phyloP scores from a whole-genome alignment of 1,140 invertebrate genomes.

The Diabrotica undecimpunctata region DNA sequence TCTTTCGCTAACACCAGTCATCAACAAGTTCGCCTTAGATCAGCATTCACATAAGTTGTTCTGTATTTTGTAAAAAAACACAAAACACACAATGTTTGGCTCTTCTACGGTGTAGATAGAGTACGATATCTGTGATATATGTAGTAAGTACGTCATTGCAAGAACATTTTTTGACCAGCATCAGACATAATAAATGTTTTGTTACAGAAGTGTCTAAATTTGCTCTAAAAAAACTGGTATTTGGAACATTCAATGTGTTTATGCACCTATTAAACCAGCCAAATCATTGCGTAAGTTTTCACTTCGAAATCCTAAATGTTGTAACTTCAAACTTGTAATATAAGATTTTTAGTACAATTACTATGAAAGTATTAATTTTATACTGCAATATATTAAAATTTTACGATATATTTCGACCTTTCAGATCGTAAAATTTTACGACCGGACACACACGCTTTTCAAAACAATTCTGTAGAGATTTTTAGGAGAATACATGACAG shows the following conservation, averaged over 20 bases:
- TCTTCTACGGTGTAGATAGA: no score
- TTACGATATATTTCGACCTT: constrained; percentile 1
- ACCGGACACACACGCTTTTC: neutral
- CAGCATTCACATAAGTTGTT: no score
- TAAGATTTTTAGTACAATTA: constrained; percentile 5
- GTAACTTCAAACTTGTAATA: constrained; percentile 1
- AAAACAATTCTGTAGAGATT: neutral
- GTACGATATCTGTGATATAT: no score
- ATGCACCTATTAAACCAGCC: neutral
- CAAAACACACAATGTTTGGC: no score
- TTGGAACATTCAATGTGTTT: neutral
- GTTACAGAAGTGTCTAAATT: constrained; percentile 17
- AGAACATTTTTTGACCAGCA: no score
- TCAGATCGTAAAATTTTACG: neutral
- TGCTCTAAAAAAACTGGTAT: constrained; percentile 17
- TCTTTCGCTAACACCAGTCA: no score
- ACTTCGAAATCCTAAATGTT: neutral
- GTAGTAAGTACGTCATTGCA: no score
- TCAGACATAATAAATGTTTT: no score
- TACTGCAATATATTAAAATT: neutral
- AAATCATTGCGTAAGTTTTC: neutral
- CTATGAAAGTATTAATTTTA: constrained; percentile 8
- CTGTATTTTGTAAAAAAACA: no score
- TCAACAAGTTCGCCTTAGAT: no score
- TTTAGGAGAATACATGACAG: neutral